Conservation (phyloP, 2,888 invertebrate genomes). For the Hedya salicella region DNA sequence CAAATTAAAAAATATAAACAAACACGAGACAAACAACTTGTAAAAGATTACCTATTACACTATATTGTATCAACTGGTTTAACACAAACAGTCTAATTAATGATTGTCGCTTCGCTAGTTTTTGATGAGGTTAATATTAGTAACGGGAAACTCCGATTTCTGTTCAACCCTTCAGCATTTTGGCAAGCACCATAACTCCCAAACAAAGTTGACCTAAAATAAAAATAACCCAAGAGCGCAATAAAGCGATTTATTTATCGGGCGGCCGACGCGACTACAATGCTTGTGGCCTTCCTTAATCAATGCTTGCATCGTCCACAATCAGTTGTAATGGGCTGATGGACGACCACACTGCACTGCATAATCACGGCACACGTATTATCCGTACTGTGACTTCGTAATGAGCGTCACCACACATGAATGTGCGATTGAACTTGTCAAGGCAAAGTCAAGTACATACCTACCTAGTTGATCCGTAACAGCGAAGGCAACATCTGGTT, state of each 20-base stretch:
- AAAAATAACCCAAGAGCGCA: slow-evolving; percentile 39
- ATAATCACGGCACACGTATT: slow-evolving; percentile 34
- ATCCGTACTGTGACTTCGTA: slow-evolving; percentile 32
- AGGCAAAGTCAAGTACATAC: no score
- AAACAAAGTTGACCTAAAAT: slow-evolving; percentile 36
- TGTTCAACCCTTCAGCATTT: slow-evolving; percentile 9
- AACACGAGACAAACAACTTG: no score
- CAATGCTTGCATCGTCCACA: slow-evolving; percentile 74
- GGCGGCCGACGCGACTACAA: slow-evolving; percentile 56
- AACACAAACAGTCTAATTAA: no score
- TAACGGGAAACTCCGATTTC: not conserved
- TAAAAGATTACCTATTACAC: no score
- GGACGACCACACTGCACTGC: slow-evolving; percentile 57
- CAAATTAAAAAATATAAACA: no score
- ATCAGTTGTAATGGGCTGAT: slow-evolving; percentile 77
- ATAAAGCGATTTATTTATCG: slow-evolving; percentile 43
- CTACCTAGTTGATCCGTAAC: no score
- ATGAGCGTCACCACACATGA: not conserved
- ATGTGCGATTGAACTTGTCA: no score
- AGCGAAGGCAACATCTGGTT: no score
- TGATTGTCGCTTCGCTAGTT: not conserved
- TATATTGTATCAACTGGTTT: no score
- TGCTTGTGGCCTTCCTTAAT: slow-evolving; percentile 70
- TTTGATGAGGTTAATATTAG: not conserved
- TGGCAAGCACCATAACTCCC: slow-evolving; percentile 15